Base-by-base conservation (phyloP, 2,888 invertebrate species). In the Criorhina ranunculi region DNA sequence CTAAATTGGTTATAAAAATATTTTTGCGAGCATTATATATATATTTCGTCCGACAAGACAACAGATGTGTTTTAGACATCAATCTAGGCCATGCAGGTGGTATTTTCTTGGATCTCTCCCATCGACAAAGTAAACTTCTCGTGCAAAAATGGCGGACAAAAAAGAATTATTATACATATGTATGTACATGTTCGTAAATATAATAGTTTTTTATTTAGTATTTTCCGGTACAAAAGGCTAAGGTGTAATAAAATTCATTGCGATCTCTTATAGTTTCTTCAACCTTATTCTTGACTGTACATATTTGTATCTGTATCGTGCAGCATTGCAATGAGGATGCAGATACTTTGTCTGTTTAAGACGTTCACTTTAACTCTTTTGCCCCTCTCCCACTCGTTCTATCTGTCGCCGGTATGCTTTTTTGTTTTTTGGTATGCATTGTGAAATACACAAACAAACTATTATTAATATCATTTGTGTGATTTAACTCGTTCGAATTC, bases 21-120 rank as follows among this genome's bases (percentile, higher is more conserved):
- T 79, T 69, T 73, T 73, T 64, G 42, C 57, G 46, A 73, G 42
- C 57, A 69, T 73, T 66, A 62, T 64, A 51, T 64, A 69, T 66
- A 62, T 64, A 51, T 64, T 75, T 42, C 51, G 37, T 72, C 40
- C 66, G 55, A 31, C 67, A 55, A 80, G 55, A 31, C 67, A 55
- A 80, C 85, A 85, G 69, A 80, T 75, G 75, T 76, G 55, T 67
- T 86, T 33, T 51, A 80, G 70, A 72, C 76, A 86, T 80, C 76
- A 76, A 86, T 86, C 81, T 81, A 86, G 86, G 86, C 86, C 86
- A 87, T 87, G 83, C 87, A 87, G 87, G 86, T 87, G 87, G 86
- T 88, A 86, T 87, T 87, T 83, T 75, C 85, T 85, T 85, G 64
- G 46, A 70, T 75, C 67, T 51, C 53, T 57, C 51, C 12, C 35